Base-by-base conservation (phyloP, 2,113 vertebrate species). In the Periophthalmodon schlosseri region DNA sequence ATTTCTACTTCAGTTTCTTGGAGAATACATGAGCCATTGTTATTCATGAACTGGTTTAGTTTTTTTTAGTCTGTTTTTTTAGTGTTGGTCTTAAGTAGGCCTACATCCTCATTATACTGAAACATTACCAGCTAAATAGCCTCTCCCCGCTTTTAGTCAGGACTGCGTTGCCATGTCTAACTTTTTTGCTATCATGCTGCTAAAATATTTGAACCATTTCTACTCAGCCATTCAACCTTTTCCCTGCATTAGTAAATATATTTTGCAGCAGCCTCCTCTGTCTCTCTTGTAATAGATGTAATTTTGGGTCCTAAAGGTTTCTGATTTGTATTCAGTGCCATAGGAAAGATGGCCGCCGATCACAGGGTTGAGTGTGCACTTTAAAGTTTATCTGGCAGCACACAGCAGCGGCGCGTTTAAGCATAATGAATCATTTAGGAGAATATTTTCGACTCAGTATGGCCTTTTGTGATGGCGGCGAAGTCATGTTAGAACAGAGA, bases 361-460 rank as follows among this genome's bases (percentile, higher is more conserved):
- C 52, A 75, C 28, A 12, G 72, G 81, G 85, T 87, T 84, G 87
- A 86, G 74, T 65, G 73, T 65, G 20, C 58, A 64, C 75, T 77
- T 86, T 83, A 90, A 84, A 86, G 65, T 74, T 76, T 78, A 83
- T 84, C 83, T 82, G 46, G 20, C 60, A 4, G 84, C 72, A 84
- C 75, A 81, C 72, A 18, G 60, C 60, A 72, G 75, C 80, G 70
- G 78, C 5, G 70, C 28, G 5, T 47, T 71, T 36, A 65, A 39
- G 34, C 63, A 65, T 65, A 65, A 65, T 65, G 34, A 65, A 82
- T 86, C 76, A 82, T 68, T 79, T 61, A 65, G 63, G 39, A 21
- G 34, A 65, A 65, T 21, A n/a, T 44, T 65, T 44, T 64, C 15
- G 15, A 36, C 16, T 8, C 6, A 21, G 34, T 21, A 44, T 20